These are phyloP conservation scores for Caenorhabditis brenneri DNA, from an alignment of 1,140 invertebrate genomes.

Conservation along the genomic window DNA sequence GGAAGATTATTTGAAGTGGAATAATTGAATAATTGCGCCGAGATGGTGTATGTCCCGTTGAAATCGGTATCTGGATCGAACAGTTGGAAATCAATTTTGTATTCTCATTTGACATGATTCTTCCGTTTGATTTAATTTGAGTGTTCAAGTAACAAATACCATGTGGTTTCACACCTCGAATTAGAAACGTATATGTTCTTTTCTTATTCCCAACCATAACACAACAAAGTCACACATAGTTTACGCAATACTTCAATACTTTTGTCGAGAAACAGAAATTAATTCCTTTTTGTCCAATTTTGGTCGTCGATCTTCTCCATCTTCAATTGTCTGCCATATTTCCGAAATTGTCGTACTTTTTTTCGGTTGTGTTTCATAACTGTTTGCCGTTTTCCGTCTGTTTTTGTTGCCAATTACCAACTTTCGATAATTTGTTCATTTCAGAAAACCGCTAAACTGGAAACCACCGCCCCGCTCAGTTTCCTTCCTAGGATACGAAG, in stretches of 20 bases:
- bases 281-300: not conserved
- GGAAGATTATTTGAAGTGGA: slow-evolving; percentile 32
- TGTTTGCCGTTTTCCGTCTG: not conserved
- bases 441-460: slow-evolving; percentile 30
- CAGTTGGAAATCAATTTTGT: not conserved
- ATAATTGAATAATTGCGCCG: slow-evolving; percentile 28
- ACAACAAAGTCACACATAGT: not conserved
- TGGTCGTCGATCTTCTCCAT: not conserved
- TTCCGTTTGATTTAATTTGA: not conserved
- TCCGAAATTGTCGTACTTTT: not conserved
- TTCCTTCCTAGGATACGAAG: slow-evolving; percentile 38
- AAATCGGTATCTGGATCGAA: not conserved
- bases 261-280: not conserved
- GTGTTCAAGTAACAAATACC: not conserved
- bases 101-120: not conserved
- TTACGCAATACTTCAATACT: not conserved
- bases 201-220: not conserved
- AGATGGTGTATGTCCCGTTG: not conserved
- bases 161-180: not conserved
- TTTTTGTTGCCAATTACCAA: slow-evolving; percentile 25
- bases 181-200: not conserved
- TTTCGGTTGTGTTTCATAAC: not conserved
- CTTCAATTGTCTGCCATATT: not conserved
- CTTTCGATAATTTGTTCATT: slow-evolving; percentile 34
- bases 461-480: slow-evolving; percentile 16